Conservation (phyloP, 2,797 vertebrate species). For the Sparidentex hasta region DNA sequence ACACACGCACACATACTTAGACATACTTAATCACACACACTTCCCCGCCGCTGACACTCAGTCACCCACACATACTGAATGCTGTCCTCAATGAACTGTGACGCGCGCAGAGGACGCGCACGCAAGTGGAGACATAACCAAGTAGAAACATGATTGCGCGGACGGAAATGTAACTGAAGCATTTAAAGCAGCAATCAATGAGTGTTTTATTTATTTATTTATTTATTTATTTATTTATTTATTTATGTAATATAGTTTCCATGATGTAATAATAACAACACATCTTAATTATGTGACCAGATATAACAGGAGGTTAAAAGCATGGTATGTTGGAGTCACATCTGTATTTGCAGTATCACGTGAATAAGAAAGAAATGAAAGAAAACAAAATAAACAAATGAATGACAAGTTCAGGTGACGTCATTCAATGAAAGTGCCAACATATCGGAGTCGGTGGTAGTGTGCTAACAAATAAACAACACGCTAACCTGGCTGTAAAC, state of each 20-base stretch:
- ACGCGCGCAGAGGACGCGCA: conserved; percentile 8
- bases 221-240: too few relatives aligned
- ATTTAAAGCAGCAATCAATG: neutral
- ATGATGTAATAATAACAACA: too few relatives aligned
- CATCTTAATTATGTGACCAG: too few relatives aligned
- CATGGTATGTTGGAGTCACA: neutral
- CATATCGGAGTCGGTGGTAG: accelerated
- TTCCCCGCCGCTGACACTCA: conserved; percentile 34
- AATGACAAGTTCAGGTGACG: neutral
- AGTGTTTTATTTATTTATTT: too few relatives aligned
- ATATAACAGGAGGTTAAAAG: too few relatives aligned
- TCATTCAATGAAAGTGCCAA: too few relatives aligned
- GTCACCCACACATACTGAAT: conserved; percentile 54
- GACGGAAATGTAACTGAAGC: neutral
- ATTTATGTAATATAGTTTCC: neutral
- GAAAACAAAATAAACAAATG: neutral
- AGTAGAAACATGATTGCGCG: neutral
- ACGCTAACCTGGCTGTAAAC: too few relatives aligned
- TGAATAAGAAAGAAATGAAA: neutral
- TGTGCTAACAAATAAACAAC: neutral
- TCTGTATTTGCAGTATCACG: too few relatives aligned
- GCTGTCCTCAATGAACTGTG: conserved; percentile 64
- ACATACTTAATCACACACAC: conserved; percentile 35
- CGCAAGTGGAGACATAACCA: neutral
- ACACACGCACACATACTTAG: conserved; percentile 5